phyloP scores from a whole-genome alignment of 2,797 vertebrate genomes.

The Clarias platycephalus region DNA sequence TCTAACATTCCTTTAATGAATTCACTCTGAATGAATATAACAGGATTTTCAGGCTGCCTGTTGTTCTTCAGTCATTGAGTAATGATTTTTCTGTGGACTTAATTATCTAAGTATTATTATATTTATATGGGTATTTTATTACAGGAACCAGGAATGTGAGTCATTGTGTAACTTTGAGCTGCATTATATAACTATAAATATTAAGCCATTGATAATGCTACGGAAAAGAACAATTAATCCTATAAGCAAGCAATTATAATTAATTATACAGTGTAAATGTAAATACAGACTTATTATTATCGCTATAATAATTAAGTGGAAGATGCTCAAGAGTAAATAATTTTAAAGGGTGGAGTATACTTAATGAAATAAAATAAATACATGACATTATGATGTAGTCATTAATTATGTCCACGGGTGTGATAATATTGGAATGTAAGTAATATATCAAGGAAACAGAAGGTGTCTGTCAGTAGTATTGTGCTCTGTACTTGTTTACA shows the following conservation, averaged over 20 bases:
- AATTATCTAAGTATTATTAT: background rate
- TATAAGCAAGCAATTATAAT: background rate
- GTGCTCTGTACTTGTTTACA: background rate
- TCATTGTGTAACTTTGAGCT: background rate
- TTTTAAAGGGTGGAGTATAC: background rate
- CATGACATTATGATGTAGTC: background rate
- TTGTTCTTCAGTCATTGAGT: background rate
- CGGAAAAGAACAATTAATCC: background rate
- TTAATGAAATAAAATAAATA: background rate
- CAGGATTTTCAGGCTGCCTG: background rate
- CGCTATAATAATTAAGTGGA: background rate
- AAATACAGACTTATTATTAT: background rate
- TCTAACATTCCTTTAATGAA: no score
- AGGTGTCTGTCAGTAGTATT: background rate
- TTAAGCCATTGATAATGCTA: background rate
- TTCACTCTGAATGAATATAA: background rate
- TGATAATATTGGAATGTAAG: background rate
- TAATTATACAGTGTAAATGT: background rate
- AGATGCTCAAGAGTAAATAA: background rate
- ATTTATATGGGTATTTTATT: background rate
- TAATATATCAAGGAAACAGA: background rate
- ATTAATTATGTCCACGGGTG: background rate
- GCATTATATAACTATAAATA: background rate
- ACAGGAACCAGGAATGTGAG: conserved; percentile 1
- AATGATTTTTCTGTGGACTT: background rate